These are phyloP conservation scores for Catocala nupta DNA, from an alignment of 2,888 invertebrate genomes.

Conservation along the genomic window DNA sequence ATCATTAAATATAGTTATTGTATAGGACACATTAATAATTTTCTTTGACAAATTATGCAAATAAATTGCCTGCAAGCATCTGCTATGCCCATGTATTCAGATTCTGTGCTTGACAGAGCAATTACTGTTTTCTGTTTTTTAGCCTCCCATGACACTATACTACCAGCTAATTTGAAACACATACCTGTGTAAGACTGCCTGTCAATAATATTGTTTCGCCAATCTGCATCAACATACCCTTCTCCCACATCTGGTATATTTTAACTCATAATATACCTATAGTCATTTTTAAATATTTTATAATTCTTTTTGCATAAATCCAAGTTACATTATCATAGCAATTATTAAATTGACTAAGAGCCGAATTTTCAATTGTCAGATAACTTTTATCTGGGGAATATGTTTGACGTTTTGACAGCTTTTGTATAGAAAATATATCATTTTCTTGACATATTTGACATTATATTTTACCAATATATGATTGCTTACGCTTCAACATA, in stretches of 20 bases:
- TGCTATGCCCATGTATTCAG: slow-evolving; percentile 10
- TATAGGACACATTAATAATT: neutral
- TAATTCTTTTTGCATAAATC: slow-evolving; percentile 7
- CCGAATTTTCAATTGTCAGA: too few species aligned
- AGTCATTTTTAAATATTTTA: slow-evolving; percentile 6
- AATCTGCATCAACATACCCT: slow-evolving; percentile 13
- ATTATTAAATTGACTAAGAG: too few species aligned
- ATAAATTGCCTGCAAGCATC: slow-evolving; percentile 1
- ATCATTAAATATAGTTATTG: neutral
- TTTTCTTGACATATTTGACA: too few species aligned
- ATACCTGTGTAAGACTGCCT: slow-evolving; percentile 7
- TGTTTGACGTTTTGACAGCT: too few species aligned
- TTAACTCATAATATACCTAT: neutral
- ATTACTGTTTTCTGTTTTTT: neutral
- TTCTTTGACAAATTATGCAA: neutral
- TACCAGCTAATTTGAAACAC: slow-evolving; percentile 2
- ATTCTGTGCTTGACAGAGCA: neutral
- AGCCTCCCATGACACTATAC: neutral
- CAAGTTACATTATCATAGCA: too few species aligned
- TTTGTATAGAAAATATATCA: too few species aligned
- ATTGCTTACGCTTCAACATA: too few species aligned
- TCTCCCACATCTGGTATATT: neutral
- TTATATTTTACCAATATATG: too few species aligned
- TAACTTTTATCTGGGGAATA: too few species aligned
- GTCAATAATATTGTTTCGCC: slow-evolving; percentile 7